Conservation (phyloP, 2,888 invertebrate genomes). For the Dicyrtomina minuta region DNA sequence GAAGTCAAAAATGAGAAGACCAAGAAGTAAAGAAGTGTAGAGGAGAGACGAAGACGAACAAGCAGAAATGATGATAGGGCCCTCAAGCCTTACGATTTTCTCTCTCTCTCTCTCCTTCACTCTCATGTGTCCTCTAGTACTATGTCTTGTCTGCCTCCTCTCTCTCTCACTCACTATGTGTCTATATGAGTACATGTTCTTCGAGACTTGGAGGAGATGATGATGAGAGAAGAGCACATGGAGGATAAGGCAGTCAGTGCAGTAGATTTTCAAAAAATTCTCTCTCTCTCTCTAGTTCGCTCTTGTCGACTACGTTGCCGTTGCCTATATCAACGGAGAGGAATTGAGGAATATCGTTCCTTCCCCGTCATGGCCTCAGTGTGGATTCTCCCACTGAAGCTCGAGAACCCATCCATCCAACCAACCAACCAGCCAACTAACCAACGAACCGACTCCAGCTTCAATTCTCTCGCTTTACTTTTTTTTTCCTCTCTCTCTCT, state of each 20-base stretch:
- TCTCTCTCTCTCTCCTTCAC: slow-evolving; percentile 1
- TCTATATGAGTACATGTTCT: neutral
- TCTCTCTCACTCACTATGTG: slow-evolving; percentile 1
- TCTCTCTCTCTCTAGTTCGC: neutral
- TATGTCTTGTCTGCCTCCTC: neutral
- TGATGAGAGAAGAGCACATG: slow-evolving; percentile 24
- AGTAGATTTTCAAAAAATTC: slow-evolving; percentile 30
- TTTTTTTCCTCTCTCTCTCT: slow-evolving; percentile 4
- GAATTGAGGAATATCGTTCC: slow-evolving; percentile 33
- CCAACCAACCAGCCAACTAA: slow-evolving; percentile 25
- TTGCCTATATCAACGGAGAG: slow-evolving; percentile 30
- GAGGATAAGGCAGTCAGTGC: slow-evolving; percentile 20
- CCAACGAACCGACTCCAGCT: slow-evolving; percentile 29
- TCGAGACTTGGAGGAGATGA: slow-evolving; percentile 3
- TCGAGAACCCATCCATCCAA: slow-evolving; percentile 15
- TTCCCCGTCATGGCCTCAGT: slow-evolving; percentile 31
- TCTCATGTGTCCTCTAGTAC: no score
- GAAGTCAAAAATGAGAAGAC: slow-evolving; percentile 18
- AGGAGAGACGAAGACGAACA: slow-evolving; percentile 13
- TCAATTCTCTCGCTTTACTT: slow-evolving; percentile 22
- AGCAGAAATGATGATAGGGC: slow-evolving; percentile 31
- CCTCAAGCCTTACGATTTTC: slow-evolving; percentile 28
- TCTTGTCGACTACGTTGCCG: slow-evolving; percentile 23
- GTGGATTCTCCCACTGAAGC: slow-evolving; percentile 33
- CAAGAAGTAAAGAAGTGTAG: neutral